Conservation (phyloP, 2,888 invertebrate species). For the Rhamnusium bicolor region DNA sequence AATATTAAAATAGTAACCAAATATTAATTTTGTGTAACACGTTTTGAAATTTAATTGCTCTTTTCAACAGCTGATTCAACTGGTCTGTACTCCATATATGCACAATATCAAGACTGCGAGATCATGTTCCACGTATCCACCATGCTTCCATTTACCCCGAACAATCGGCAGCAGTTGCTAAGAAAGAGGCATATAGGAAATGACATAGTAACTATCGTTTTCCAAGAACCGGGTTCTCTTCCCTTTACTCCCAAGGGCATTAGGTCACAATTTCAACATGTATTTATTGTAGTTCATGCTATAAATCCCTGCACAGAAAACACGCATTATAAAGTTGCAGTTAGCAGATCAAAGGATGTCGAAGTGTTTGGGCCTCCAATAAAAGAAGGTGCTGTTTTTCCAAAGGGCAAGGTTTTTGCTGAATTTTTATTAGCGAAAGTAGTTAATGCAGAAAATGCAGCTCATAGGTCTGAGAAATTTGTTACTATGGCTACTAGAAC, state of each 20-base stretch:
- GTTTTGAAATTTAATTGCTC: not conserved
- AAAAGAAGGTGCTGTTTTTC: conserved; percentile 88
- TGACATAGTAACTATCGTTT: conserved; percentile 97
- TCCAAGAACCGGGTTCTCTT: conserved; percentile 91
- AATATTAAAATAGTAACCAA: too few species aligned
- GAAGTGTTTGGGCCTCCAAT: conserved; percentile 97
- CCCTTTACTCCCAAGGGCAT: conserved; percentile 96
- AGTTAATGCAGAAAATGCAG: conserved; percentile 97
- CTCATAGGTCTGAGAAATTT: conserved; percentile 96
- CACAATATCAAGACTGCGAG: conserved; percentile 92
- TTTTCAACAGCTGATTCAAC: conserved; percentile 86
- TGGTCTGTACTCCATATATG: conserved; percentile 93
- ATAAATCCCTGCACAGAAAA: conserved; percentile 93
- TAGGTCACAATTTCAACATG: conserved; percentile 97
- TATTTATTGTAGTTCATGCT: conserved; percentile 92
- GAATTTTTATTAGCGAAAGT: conserved; percentile 96
- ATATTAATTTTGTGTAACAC: too few species aligned
- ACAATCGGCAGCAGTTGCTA: conserved; percentile 94
- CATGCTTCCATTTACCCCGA: conserved; percentile 95
- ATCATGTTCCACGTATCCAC: conserved; percentile 99
- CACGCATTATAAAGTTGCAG: conserved; percentile 84
- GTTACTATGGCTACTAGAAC: conserved; percentile 97
- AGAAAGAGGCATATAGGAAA: conserved; percentile 98
- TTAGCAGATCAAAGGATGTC: conserved; percentile 89
- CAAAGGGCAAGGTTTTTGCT: conserved; percentile 93